Base-by-base conservation (phyloP, 1,140 invertebrate genomes). In the Aphelinus atriplicis region DNA sequence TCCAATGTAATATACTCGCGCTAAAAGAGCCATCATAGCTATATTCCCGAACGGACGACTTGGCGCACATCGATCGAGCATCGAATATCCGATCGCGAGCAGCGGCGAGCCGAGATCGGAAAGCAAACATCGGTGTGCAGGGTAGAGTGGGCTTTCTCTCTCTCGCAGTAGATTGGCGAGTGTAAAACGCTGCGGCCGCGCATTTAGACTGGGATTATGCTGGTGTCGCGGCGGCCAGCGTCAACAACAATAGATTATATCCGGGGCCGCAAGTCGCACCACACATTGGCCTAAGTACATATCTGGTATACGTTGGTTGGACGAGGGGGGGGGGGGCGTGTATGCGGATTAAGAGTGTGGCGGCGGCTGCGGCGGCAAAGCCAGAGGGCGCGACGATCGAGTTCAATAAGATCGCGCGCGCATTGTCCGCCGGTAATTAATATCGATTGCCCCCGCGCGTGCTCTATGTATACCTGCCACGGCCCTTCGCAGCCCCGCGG, bases 391-490 rank as follows among this genome's bases (percentile, higher is more conserved):
- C 45, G 46, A 86, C 86, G 84, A 87, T 88, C 84, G 81, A 88
- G 82, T 88, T 85, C 86, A 87, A 88, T 87, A 85, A 88, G 86
- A 87, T 88, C 86, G 84, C 26, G 26, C 26, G 26, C 26, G 26
- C 84, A 88, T 88, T 88, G 86, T 88, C 86, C 85, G 26, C 84
- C 84, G 86, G 86, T 88, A 87, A 88, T 88, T 88, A 88, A 88
- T 88, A 87, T 86, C 86, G 85, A 86, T 86, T 87, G 86, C 85
- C 86, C 86, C 26, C 26, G 26, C 26, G 26, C 26, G 26, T 26
- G 26, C 26, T 26, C 26, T 87, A 82, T 85, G 82, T 86, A 84
- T 85, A 85, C 84, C 84, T 85, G 83, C 78, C 82, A 80, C 78
- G 79, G 80, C 81, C 79, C 78, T 80, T 75, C 78, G 79, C 75